These are phyloP conservation scores for Drosophila lacertosa DNA, from an alignment of 1,140 invertebrate species.

Conservation along the genomic window DNA sequence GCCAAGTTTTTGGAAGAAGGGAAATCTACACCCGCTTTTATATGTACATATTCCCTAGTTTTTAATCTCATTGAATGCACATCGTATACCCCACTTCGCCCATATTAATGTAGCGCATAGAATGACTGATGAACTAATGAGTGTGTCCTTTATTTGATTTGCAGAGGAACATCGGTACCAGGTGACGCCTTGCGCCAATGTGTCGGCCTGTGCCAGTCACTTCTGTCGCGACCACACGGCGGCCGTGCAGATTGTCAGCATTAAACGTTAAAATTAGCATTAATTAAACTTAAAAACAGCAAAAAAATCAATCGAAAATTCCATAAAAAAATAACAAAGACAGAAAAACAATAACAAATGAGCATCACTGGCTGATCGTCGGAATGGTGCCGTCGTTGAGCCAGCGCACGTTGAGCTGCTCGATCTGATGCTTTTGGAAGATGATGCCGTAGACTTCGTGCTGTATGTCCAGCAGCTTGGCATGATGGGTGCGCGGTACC, in stretches of 20 bases:
- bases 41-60: no score
- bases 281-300: constrained; percentile 18
- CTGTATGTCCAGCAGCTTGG: constrained; percentile 71
- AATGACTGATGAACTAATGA: neutral
- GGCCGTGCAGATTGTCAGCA: constrained; percentile 68
- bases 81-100: no score
- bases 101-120: no score
- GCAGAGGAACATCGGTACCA: constrained; percentile 43
- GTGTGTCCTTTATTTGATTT: constrained; percentile 1
- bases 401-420: constrained; percentile 76
- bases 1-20: no score
- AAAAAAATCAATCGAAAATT: constrained; percentile 5
- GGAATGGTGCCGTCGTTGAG: constrained; percentile 80
- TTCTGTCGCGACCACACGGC: constrained; percentile 69
- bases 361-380: constrained; percentile 65
- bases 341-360: neutral
- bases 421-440: constrained; percentile 80
- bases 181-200: constrained; percentile 67
- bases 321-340: constrained; percentile 7
- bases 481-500: constrained; percentile 68
- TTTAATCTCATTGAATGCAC: no score
- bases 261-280: constrained; percentile 52
- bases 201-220: constrained; percentile 56
- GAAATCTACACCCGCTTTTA: no score
- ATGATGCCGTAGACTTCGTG: constrained; percentile 78